A percentile compares a stretch with the other conserved stretches of the same genome.
phyloP scores from a whole-genome alignment of 2,888 invertebrate genomes.

The Volucella inflata region DNA sequence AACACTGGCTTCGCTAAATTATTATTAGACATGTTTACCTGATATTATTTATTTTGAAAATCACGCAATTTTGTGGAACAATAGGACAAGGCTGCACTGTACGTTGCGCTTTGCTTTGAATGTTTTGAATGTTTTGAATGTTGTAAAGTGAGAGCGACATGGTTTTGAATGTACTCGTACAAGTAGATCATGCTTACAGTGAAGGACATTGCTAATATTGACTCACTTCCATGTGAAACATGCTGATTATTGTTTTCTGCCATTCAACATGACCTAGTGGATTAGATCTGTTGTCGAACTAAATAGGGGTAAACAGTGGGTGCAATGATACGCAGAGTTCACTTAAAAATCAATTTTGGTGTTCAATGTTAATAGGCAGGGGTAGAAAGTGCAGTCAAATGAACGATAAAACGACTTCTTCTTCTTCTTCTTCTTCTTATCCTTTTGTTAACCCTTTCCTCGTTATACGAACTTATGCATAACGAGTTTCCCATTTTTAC shows the following conservation, averaged over 20 bases:
- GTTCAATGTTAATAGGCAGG: too few relatives aligned
- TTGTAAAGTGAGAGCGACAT: conserved; percentile 28
- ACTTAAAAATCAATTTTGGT: too few relatives aligned
- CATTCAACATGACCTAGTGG: background rate
- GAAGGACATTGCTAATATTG: background rate
- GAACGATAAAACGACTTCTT: too few relatives aligned
- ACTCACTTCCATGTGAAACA: background rate
- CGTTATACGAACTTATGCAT: too few relatives aligned
- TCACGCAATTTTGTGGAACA: conserved; percentile 32
- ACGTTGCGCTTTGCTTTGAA: background rate
- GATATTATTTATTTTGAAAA: conserved; percentile 33
- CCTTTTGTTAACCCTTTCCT: too few relatives aligned
- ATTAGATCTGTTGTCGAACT: too few relatives aligned
- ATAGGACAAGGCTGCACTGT: background rate
- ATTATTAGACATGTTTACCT: conserved; percentile 40
- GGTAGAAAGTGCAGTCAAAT: too few relatives aligned
- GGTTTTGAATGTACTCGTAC: conserved; percentile 2
- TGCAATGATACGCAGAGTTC: too few relatives aligned
- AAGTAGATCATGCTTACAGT: background rate
- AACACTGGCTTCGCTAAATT: conserved; percentile 21
- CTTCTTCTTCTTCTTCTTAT: too few relatives aligned
- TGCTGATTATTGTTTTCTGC: background rate
- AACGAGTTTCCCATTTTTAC: too few relatives aligned
- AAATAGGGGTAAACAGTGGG: too few relatives aligned
- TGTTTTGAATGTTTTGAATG: background rate